Conservation (phyloP, 2,888 invertebrate species). For the Anticlea derivata region DNA sequence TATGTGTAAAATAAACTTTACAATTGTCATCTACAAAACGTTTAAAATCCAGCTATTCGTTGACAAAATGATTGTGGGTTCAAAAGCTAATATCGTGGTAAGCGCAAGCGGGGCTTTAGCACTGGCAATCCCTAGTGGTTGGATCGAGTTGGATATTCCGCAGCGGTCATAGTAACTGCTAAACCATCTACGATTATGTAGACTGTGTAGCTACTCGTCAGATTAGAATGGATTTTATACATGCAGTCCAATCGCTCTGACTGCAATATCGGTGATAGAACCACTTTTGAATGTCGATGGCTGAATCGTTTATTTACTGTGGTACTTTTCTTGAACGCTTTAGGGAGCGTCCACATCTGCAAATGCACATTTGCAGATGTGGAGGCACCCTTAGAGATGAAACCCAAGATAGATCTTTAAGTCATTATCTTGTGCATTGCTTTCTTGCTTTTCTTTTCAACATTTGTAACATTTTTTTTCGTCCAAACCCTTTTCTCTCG, state of each 20-base stretch:
- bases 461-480: too few relatives aligned
- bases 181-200: background rate
- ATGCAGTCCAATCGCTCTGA: slow-evolving; percentile 14
- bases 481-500: too few relatives aligned
- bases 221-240: slow-evolving; percentile 25
- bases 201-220: slow-evolving; percentile 10
- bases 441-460: too few relatives aligned
- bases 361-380: too few relatives aligned
- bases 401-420: background rate
- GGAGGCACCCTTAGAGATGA: too few relatives aligned
- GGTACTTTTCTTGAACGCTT: slow-evolving; percentile 4
- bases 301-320: slow-evolving; percentile 5
- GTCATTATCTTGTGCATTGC: too few relatives aligned
- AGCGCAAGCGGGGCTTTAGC: slow-evolving; percentile 1
- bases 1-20: too few relatives aligned
- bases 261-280: slow-evolving; percentile 17
- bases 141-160: background rate
- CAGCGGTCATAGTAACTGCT: slow-evolving; percentile 3
- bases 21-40: background rate
- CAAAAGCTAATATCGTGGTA: slow-evolving; percentile 10
- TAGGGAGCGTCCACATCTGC: too few relatives aligned
- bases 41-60: background rate
- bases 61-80: slow-evolving; percentile 8
- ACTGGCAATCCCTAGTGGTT: slow-evolving; percentile 10
- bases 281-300: slow-evolving; percentile 16